These are phyloP conservation scores for Pristis pectinata DNA, from an alignment of 2,797 vertebrate species.

Conservation along the genomic window DNA sequence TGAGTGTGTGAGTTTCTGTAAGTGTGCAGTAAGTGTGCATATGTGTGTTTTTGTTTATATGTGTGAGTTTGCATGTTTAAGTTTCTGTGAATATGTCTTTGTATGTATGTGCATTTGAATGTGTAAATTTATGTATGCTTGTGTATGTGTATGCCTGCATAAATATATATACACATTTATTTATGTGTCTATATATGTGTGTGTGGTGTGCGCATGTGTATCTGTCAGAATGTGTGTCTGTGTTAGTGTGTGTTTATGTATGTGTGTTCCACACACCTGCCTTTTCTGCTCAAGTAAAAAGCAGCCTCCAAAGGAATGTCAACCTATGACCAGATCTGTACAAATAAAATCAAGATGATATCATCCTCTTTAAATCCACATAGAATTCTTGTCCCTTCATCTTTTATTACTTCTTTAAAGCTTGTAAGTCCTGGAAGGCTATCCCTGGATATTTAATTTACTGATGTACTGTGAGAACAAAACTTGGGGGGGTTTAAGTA, in stretches of 20 bases:
- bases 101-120: not conserved
- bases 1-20: not conserved
- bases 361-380: not conserved
- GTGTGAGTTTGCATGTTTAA: not conserved
- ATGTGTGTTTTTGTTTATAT: not conserved
- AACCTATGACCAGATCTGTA: not conserved
- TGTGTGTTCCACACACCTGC: constrained; percentile 13
- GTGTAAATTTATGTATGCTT: not conserved
- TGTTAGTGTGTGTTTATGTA: not conserved
- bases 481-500: not conserved
- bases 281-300: not conserved
- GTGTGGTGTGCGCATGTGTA: not conserved
- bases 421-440: not conserved
- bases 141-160: not conserved
- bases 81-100: not conserved
- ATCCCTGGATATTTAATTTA: not conserved
- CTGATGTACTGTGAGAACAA: not conserved
- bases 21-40: not conserved
- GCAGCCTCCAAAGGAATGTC: not conserved
- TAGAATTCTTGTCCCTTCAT: not conserved
- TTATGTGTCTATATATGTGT: not conserved
- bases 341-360: constrained; percentile 9
- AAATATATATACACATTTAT: too few relatives aligned
- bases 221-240: not conserved
- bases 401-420: not conserved